Evolutionary conservation across 2,888 invertebrate species (phyloP).

Genomic region (Coenonympha arcania): DNA sequence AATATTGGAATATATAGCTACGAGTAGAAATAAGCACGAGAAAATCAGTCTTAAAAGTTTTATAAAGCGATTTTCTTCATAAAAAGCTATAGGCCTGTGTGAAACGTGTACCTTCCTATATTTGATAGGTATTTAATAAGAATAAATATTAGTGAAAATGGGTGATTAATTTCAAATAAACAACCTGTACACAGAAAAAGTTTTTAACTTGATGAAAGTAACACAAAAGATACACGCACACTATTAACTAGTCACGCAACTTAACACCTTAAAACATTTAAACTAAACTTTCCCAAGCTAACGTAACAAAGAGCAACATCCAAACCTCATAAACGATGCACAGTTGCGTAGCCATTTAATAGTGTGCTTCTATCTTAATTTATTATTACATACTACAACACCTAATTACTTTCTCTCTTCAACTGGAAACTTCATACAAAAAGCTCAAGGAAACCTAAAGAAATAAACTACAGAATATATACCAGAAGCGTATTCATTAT

Average conservation of each 20-base stretch:
- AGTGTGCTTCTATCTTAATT: constrained; percentile 9
- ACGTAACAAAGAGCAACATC: constrained; percentile 4
- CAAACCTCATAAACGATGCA: background rate
- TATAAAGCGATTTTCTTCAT: too few species aligned
- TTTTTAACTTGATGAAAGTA: constrained; percentile 8
- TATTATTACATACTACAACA: constrained; percentile 35
- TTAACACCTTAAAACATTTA: background rate
- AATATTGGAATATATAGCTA: background rate
- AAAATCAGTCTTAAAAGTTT: constrained; percentile 14
- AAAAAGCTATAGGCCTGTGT: constrained; percentile 18
- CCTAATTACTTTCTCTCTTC: constrained; percentile 55
- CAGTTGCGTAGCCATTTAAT: background rate
- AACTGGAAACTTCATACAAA: constrained; percentile 40
- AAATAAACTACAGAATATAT: constrained; percentile 45
- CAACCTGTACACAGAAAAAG: constrained; percentile 8
- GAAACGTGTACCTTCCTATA: background rate
- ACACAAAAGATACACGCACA: constrained; percentile 13
- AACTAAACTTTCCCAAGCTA: constrained; percentile 1
- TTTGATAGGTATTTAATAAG: too few species aligned
- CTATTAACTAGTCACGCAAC: constrained; percentile 3
- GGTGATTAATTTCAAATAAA: background rate
- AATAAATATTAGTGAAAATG: background rate
- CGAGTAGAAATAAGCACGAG: constrained; percentile 9
- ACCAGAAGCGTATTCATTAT: constrained; percentile 50
- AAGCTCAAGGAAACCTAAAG: constrained; percentile 43